These are phyloP conservation scores for Timema podura DNA, from an alignment of 2,888 invertebrate species.

Conservation along the genomic window DNA sequence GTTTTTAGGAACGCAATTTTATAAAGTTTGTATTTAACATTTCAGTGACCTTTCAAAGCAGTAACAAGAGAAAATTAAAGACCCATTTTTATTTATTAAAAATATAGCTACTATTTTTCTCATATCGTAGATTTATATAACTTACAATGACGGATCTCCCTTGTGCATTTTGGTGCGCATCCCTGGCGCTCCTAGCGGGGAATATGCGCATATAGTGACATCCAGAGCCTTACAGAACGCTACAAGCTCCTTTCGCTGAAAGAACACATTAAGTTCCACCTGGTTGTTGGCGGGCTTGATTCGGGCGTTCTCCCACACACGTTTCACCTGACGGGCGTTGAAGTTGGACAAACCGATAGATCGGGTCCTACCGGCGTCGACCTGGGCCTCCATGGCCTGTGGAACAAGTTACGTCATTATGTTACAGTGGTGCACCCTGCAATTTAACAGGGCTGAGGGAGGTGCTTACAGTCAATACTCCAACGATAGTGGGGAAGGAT, in stretches of 20 bases:
- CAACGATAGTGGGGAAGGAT: too few relatives aligned
- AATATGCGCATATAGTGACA: slow-evolving; percentile 38
- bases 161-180: slow-evolving; percentile 9
- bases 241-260: slow-evolving; percentile 43
- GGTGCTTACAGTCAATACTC: too few relatives aligned
- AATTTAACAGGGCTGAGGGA: too few relatives aligned
- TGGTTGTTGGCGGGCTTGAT: slow-evolving; percentile 62
- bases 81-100: too few relatives aligned
- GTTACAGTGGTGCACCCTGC: too few relatives aligned
- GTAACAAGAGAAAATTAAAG: too few relatives aligned
- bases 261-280: slow-evolving; percentile 50
- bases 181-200: slow-evolving; percentile 36
- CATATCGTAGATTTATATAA: too few relatives aligned
- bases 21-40: too few relatives aligned
- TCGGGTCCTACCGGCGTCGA: slow-evolving; percentile 63
- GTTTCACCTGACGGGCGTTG: slow-evolving; percentile 65
- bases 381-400: slow-evolving; percentile 64
- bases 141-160: background rate
- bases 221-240: slow-evolving; percentile 41
- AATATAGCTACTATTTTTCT: too few relatives aligned
- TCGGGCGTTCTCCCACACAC: slow-evolving; percentile 56
- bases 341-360: slow-evolving; percentile 85
- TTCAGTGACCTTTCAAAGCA: too few relatives aligned
- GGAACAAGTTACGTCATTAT: slow-evolving; percentile 19
- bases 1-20: too few relatives aligned